phyloP scores from a whole-genome alignment of 2,797 vertebrate species.

The Malurus leucopterus region DNA sequence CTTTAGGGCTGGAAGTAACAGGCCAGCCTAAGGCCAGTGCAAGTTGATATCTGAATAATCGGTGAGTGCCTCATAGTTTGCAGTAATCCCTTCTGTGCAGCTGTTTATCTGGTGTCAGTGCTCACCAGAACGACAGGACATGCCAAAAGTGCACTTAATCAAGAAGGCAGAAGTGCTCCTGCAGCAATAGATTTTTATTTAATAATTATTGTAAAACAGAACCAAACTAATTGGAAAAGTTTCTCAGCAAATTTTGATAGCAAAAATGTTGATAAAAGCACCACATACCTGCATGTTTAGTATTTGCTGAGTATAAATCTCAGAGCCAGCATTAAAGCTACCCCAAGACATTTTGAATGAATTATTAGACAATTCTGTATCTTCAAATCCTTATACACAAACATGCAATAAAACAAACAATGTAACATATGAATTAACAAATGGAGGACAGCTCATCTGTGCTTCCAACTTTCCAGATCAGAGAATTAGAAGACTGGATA shows the following conservation, averaged over 20 bases:
- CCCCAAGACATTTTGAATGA: slow-evolving; percentile 5
- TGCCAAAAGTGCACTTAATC: not conserved
- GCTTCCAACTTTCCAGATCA: slow-evolving; percentile 12
- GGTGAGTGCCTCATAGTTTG: slow-evolving; percentile 63
- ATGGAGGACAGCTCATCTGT: not conserved
- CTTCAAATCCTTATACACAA: slow-evolving; percentile 5
- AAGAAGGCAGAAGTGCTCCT: not conserved
- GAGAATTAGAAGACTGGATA: slow-evolving; percentile 15
- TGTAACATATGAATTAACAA: slow-evolving; percentile 41
- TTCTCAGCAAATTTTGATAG: not conserved
- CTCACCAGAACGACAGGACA: slow-evolving; percentile 60
- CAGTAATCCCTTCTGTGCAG: slow-evolving; percentile 62
- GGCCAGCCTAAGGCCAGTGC: slow-evolving; percentile 69
- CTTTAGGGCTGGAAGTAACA: slow-evolving; percentile 80
- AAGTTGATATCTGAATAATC: slow-evolving; percentile 76
- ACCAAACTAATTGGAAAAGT: not conserved
- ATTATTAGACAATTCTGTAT: slow-evolving; percentile 18
- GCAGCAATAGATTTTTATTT: not conserved
- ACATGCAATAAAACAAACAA: slow-evolving; percentile 33
- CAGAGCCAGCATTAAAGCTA: not conserved
- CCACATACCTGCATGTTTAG: not conserved
- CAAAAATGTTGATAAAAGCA: not conserved
- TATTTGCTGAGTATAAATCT: not conserved
- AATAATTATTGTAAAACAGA: not conserved
- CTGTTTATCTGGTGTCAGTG: slow-evolving; percentile 59